Base-by-base conservation (phyloP, 35 echinoderm and acorn worm species). In the Patiria miniata region DNA sequence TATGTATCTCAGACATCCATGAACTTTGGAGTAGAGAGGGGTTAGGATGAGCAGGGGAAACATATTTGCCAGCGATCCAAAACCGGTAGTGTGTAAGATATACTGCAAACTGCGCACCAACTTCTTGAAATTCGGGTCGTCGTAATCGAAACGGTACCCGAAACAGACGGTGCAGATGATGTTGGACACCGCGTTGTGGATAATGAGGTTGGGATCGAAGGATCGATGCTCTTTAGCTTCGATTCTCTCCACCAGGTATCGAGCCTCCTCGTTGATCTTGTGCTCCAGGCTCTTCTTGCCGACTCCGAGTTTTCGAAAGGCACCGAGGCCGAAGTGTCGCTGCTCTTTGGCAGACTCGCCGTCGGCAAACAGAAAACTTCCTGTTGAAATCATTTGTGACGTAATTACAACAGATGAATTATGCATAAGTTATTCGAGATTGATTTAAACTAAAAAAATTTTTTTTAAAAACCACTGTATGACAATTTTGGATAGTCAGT, bases 111-210 rank as follows among this genome's bases (percentile, higher is more conserved):
- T 37, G 0, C 59, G 18, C 17, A 90, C 19, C 19, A 86, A 60
- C 5, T 3, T 51, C 19, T 82, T 81, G 53, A 95, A 95, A 0
- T 61, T 37, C 28, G 61, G 77, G 40, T 95, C 89, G 21, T 57
- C 39, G 55, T 92, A 92, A 16, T 96, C 86, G 37, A 83, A 96
- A 1, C 90, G 85, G 52, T 39, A 84, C 28, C 94, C 94, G 50
- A 96, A 91, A n/a, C 39, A 86, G 26, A 96, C 77, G 9, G 36
- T 38, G 51, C 94, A 96, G 38, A 96, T 91, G 38, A 96, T 86
- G 50, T 96, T 96, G 2, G 94, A 68, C 16, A 86, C 73, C 15
- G 86, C 86, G 34, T 92, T 80, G 36, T 32, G 69, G 37, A 91
- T 51, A 37, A 68, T 57, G 0, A 22, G 61, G 9, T 9, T 28